Base-by-base conservation (phyloP, 2,113 vertebrate species). In the Chrysochloris asiatica region DNA sequence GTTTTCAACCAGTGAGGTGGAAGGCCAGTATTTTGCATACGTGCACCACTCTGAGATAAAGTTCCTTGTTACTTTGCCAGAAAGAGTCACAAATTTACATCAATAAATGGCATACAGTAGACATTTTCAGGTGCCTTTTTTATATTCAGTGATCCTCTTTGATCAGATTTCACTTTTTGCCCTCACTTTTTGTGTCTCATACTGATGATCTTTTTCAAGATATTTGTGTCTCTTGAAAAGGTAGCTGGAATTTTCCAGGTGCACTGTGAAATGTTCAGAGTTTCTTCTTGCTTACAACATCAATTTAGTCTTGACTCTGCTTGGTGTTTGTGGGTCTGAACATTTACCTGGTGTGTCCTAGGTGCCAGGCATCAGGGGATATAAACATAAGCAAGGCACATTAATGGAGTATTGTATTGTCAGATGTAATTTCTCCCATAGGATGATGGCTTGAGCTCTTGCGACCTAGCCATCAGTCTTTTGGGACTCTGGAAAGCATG, bases 101-200 rank as follows among this genome's bases (percentile, higher is more conserved):
- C 16, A 75, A 45, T 30, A 89, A 80, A 33, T 67, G 59, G 33
- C 63, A 45, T 81, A 59, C 54, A 47, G 24, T 59, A 80, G 65
- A 83, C 28, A 72, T 67, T 93, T 86, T 24, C 76, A 83, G 54
- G 50, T 72, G 90, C 36, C 33, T 63, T 11, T 63, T 33, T 14
- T 59, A 0, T 59, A 77, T 63, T 90, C 71, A 88, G 77, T 72
- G 83, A 87, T 33, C 28, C 61, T 63, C n/a, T n/a, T n/a, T n/a
- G n/a, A n/a, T n/a, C n/a, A n/a, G n/a, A n/a, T n/a, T n/a, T n/a
- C n/a, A n/a, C n/a, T n/a, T n/a, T n/a, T n/a, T n/a, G n/a, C n/a
- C n/a, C n/a, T n/a, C n/a, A n/a, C n/a, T n/a, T 75, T 91, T 84
- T 93, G 63, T 92, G 54, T 73, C 73, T 92, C 81, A 65, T 33